Percentiles rank a stretch among this genome's conserved stretches.
Evolutionary conservation across 2,888 invertebrate genomes (phyloP).

Genomic region (Azorinus chamasolen): DNA sequence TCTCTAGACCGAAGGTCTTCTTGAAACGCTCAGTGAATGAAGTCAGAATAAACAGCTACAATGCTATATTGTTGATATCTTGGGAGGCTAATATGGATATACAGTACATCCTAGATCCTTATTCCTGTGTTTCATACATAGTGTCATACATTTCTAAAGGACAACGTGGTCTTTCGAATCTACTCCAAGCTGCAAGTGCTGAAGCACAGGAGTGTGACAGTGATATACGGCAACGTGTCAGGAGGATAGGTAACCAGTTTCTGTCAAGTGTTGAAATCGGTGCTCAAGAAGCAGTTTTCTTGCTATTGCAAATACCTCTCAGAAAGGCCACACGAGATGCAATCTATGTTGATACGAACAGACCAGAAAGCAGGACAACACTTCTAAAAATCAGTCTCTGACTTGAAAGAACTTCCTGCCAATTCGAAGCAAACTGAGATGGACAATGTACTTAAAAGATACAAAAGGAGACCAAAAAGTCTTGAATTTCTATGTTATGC

Average conservation of each 20-base stretch:
- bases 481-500: constrained; percentile 43
- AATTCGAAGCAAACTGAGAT: constrained; percentile 41
- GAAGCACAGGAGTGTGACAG: constrained; percentile 34
- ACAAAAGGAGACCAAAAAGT: constrained; percentile 44
- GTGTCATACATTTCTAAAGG: constrained; percentile 57
- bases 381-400: constrained; percentile 39
- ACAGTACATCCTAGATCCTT: constrained; percentile 59
- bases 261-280: constrained; percentile 52
- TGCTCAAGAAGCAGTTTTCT: constrained; percentile 58
- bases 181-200: constrained; percentile 41
- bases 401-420: constrained; percentile 43
- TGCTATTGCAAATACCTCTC: constrained; percentile 57
- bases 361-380: constrained; percentile 37
- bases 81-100: constrained; percentile 66
- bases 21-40: constrained; percentile 41
- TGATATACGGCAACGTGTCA: constrained; percentile 43
- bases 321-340: constrained; percentile 38
- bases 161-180: constrained; percentile 43
- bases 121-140: too few species aligned
- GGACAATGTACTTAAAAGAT: constrained; percentile 52
- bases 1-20: constrained; percentile 32
- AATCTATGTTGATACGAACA: constrained; percentile 41
- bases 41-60: constrained; percentile 56
- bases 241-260: too few species aligned
- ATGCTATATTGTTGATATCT: constrained; percentile 26